Evolutionary conservation across 2,113 vertebrate species (phyloP).

Genomic region (Leuciscus idus): DNA sequence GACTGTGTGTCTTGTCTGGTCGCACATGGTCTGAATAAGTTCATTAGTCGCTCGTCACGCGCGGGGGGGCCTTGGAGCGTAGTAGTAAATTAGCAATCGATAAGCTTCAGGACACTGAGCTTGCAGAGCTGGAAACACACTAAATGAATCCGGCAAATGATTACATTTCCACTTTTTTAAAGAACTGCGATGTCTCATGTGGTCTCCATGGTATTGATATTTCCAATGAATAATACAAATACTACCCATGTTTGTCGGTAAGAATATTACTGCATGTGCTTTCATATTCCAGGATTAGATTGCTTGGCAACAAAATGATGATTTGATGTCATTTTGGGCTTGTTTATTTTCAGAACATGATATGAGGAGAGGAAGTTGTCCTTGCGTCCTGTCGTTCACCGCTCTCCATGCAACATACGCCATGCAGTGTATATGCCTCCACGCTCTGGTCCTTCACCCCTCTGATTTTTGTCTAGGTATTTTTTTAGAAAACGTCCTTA

Average conservation of each 20-base stretch:
- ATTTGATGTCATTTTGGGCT: constrained; percentile 34
- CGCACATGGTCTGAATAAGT: constrained; percentile 42
- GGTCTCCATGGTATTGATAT: background rate
- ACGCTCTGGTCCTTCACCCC: background rate
- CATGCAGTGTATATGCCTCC: constrained; percentile 35
- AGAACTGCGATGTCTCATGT: background rate
- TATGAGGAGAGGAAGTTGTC: constrained; percentile 55
- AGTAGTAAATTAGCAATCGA: constrained; percentile 37
- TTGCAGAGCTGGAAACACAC: background rate
- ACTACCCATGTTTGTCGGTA: background rate
- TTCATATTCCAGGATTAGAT: background rate
- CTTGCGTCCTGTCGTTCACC: background rate
- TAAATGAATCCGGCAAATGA: constrained; percentile 34
- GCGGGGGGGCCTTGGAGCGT: background rate
- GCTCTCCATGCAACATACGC: constrained; percentile 4
- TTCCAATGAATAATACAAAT: background rate
- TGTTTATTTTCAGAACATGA: constrained; percentile 63
- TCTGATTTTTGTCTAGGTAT: constrained; percentile 50
- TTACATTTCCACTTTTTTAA: constrained; percentile 33
- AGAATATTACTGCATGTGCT: background rate
- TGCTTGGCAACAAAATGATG: background rate
- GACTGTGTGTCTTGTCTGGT: constrained; percentile 9
- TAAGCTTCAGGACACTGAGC: constrained; percentile 18
- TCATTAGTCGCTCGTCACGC: constrained; percentile 33
- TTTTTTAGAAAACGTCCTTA: constrained; percentile 43